These are phyloP conservation scores for Peucedramus taeniatus DNA, from an alignment of 2,113 vertebrate genomes.

Conservation along the genomic window DNA sequence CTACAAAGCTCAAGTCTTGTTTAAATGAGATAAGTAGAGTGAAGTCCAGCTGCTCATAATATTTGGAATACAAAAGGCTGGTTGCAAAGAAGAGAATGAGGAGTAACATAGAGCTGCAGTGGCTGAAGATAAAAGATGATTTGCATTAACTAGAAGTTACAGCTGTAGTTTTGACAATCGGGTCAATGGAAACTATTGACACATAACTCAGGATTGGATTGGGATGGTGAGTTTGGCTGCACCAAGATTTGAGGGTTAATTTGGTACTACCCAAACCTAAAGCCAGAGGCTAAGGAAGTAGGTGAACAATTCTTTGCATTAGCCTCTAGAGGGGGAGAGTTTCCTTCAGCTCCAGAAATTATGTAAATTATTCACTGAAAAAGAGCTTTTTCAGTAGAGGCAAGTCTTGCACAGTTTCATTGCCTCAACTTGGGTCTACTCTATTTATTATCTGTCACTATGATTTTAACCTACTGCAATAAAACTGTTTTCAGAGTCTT, in stretches of 20 bases:
- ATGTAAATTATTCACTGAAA: not conserved
- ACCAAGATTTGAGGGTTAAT: not conserved
- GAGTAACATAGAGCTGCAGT: not conserved
- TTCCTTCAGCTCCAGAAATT: not conserved
- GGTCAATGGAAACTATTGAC: not conserved
- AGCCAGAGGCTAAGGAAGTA: not conserved
- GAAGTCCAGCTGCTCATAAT: not conserved
- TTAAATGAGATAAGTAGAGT: not conserved
- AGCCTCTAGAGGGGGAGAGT: not conserved
- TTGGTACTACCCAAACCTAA: not conserved
- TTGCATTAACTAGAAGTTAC: not conserved
- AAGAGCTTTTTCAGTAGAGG: not conserved
- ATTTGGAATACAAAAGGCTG: not conserved
- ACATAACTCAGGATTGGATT: not conserved
- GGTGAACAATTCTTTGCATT: not conserved
- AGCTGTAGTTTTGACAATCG: not conserved
- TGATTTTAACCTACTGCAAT: not conserved
- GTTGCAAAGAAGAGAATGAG: not conserved
- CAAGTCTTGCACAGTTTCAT: not conserved
- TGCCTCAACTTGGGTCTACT: not conserved
- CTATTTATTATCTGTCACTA: not conserved
- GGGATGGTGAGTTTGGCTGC: not conserved
- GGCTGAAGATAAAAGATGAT: not conserved
- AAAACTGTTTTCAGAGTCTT: not conserved
- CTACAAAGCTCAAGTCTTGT: not conserved